A percentile compares a stretch with the other conserved stretches of the same genome.
phyloP scores from a whole-genome alignment of 2,797 vertebrate genomes.

The Falco peregrinus region DNA sequence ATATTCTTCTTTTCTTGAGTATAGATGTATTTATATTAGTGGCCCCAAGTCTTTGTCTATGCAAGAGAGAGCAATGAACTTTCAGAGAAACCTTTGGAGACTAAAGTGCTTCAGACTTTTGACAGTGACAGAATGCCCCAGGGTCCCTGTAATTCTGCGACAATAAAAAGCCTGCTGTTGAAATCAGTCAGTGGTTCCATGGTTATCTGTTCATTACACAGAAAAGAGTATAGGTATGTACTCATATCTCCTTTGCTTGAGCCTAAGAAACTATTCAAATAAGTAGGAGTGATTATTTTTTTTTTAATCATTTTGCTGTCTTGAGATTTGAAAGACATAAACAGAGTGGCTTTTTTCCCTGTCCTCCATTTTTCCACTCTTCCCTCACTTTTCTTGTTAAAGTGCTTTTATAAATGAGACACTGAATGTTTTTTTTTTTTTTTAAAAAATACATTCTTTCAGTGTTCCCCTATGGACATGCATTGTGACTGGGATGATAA shows the following conservation, averaged over 20 bases:
- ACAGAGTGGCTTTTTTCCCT: background rate
- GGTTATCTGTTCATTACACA: background rate
- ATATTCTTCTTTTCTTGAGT: background rate
- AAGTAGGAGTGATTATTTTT: background rate
- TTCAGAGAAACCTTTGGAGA: background rate
- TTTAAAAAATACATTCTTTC: background rate
- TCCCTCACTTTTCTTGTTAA: background rate
- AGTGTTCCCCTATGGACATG: background rate
- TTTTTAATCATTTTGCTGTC: background rate
- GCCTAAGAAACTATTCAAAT: background rate
- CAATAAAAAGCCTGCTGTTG: background rate
- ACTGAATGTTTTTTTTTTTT: background rate
- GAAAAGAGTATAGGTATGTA: background rate
- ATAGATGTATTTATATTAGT: conserved; percentile 36
- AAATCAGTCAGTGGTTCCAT: background rate
- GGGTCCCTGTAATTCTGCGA: background rate
- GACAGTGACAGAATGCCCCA: background rate
- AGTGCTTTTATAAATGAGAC: background rate
- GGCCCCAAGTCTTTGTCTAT: background rate
- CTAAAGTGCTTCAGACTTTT: background rate
- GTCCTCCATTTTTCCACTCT: background rate
- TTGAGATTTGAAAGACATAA: background rate
- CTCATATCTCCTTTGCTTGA: background rate
- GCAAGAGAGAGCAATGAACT: background rate
- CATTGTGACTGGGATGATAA: background rate